Evolutionary conservation across 2,113 vertebrate species (phyloP).

Genomic region (Geococcyx californianus): DNA sequence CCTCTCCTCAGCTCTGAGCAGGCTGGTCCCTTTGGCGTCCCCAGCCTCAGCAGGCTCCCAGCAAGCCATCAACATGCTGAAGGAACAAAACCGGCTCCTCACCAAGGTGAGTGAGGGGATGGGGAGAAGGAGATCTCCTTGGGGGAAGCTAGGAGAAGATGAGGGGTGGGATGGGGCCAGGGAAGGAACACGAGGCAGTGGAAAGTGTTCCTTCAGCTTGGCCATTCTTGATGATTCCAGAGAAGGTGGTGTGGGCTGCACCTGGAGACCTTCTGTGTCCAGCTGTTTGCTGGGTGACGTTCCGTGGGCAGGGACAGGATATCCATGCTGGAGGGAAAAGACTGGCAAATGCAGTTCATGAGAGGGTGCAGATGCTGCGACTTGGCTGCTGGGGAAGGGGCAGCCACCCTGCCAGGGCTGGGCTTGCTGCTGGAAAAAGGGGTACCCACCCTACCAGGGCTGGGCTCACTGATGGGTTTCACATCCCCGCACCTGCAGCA

Average conservation of each 20-base stretch:
- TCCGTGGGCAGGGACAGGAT: not conserved
- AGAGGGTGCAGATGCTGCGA: not conserved
- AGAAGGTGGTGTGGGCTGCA: not conserved
- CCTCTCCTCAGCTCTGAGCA: not conserved
- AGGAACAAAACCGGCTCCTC: conserved; percentile 94
- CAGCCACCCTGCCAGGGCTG: accelerated
- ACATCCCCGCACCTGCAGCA: not conserved
- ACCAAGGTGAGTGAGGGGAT: conserved; percentile 80
- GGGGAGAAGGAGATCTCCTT: not conserved
- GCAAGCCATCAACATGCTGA: conserved; percentile 89
- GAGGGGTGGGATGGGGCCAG: accelerated
- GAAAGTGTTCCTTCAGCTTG: not conserved
- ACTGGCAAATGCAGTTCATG: not conserved
- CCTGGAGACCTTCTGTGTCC: not conserved
- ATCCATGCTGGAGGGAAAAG: not conserved
- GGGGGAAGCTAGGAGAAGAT: not conserved
- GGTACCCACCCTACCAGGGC: not conserved
- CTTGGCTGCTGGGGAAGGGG: not conserved
- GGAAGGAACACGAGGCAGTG: not conserved
- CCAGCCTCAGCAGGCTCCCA: conserved; percentile 67
- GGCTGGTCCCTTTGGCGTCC: not conserved
- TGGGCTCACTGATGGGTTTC: not conserved
- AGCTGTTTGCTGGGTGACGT: not conserved
- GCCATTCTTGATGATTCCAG: not conserved
- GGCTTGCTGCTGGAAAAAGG: not conserved